These are phyloP conservation scores for Zaprionus kolodkinae DNA, from an alignment of 1,140 invertebrate genomes.

Conservation along the genomic window DNA sequence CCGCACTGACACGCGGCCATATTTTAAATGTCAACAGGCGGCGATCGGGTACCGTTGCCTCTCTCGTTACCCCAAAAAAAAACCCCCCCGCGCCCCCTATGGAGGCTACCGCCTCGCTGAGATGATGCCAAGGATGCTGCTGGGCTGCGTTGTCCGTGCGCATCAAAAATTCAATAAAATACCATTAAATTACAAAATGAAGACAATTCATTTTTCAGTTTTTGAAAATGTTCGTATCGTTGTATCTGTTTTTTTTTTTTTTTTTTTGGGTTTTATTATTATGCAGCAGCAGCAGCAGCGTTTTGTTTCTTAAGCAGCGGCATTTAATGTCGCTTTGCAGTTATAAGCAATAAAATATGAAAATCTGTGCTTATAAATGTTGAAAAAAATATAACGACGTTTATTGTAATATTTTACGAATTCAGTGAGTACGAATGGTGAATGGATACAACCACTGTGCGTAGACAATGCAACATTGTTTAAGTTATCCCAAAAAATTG, in stretches of 20 bases:
- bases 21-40: conserved; percentile 82
- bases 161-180: conserved; percentile 83
- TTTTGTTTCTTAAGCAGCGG: conserved; percentile 73
- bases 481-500: conserved; percentile 20
- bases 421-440: conserved; percentile 70
- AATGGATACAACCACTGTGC: conserved; percentile 32
- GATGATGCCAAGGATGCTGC: conserved; percentile 62
- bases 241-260: conserved; percentile 25
- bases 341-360: conserved; percentile 80
- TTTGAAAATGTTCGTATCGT: conserved; percentile 31
- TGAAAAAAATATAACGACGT: conserved; percentile 54
- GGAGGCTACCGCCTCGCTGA: too few relatives aligned
- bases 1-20: conserved; percentile 80
- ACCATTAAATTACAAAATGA: conserved; percentile 84
- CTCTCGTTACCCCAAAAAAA: neutral
- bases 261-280: conserved; percentile 24
- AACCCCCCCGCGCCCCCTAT: too few relatives aligned
- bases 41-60: neutral
- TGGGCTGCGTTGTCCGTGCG: conserved; percentile 56
- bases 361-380: conserved; percentile 69
- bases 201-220: conserved; percentile 74
- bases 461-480: conserved; percentile 47
- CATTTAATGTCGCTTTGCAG: conserved; percentile 83
- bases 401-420: conserved; percentile 81
- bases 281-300: conserved; percentile 30